A percentile compares a stretch with the other conserved stretches of the same genome.
phyloP scores from a whole-genome alignment of 2,888 invertebrate species.

The Corbicula japonica region DNA sequence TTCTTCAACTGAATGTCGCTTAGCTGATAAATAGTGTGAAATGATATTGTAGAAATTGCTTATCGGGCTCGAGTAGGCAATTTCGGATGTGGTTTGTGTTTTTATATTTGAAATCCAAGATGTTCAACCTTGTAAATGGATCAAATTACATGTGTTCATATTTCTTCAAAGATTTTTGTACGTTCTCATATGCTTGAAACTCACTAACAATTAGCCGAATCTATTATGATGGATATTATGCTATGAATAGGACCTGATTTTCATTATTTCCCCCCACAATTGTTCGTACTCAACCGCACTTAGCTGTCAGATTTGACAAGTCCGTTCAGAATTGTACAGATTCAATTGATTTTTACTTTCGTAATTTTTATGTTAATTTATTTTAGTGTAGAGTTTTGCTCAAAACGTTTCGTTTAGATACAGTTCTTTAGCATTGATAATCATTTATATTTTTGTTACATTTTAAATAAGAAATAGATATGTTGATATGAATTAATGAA shows the following conservation, averaged over 20 bases:
- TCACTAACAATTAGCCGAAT: slow-evolving; percentile 51
- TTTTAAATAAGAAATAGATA: slow-evolving; percentile 3
- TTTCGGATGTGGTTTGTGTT: too few species aligned
- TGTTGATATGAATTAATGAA: slow-evolving; percentile 2
- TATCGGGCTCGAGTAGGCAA: too few species aligned
- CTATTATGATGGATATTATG: slow-evolving; percentile 31
- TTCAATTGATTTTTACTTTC: slow-evolving; percentile 31
- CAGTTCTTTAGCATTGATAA: slow-evolving; percentile 35
- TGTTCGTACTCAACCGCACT: slow-evolving; percentile 45
- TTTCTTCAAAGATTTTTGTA: slow-evolving; percentile 39
- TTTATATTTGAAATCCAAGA: slow-evolving; percentile 57
- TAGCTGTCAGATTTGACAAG: slow-evolving; percentile 49
- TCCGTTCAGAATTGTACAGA: slow-evolving; percentile 51
- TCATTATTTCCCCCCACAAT: slow-evolving; percentile 49
- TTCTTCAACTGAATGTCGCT: too few species aligned
- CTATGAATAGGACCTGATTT: slow-evolving; percentile 41
- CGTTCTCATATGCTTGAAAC: slow-evolving; percentile 33
- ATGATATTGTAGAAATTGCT: too few species aligned
- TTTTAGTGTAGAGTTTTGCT: slow-evolving; percentile 56
- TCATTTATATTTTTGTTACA: slow-evolving; percentile 28
- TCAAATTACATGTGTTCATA: slow-evolving; percentile 53
- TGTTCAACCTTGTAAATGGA: slow-evolving; percentile 27
- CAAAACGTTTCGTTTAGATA: slow-evolving; percentile 45
- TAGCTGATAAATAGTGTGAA: too few species aligned
- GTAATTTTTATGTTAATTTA: slow-evolving; percentile 57